phyloP scores from a whole-genome alignment of 2,797 vertebrate species.

The Acrossocheilus fasciatus region DNA sequence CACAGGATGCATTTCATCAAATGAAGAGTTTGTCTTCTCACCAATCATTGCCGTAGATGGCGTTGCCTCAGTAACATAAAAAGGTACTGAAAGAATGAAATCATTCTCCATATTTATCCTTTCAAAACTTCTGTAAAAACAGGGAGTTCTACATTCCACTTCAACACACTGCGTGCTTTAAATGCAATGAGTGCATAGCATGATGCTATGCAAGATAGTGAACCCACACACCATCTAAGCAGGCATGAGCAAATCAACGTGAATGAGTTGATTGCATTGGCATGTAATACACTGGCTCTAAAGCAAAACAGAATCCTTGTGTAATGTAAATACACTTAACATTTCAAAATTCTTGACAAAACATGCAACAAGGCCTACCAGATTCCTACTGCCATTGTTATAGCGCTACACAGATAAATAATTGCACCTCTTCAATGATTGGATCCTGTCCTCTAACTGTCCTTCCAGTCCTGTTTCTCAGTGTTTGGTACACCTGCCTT shows the following conservation, averaged over 20 bases:
- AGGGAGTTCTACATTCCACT: neutral
- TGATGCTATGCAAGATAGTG: conserved; percentile 17
- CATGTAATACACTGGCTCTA: neutral
- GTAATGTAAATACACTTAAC: neutral
- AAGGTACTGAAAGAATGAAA: neutral
- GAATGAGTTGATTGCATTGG: no score
- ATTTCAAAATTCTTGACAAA: neutral
- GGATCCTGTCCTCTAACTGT: conserved; percentile 30
- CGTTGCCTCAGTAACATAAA: neutral
- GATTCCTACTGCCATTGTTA: neutral
- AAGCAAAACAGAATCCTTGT: neutral
- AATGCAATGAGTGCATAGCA: conserved; percentile 8
- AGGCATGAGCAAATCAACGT: conserved; percentile 31
- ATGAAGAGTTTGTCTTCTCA: neutral
- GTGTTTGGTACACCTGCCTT: neutral
- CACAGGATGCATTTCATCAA: neutral
- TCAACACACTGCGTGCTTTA: neutral
- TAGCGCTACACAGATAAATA: neutral
- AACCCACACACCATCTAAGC: conserved; percentile 19
- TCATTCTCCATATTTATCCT: neutral
- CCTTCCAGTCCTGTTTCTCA: neutral
- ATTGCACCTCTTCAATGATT: neutral
- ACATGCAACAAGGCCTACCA: neutral
- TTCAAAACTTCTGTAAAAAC: neutral
- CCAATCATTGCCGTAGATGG: neutral